Conservation (phyloP, 2,797 vertebrate species). For the Helarctos malayanus region DNA sequence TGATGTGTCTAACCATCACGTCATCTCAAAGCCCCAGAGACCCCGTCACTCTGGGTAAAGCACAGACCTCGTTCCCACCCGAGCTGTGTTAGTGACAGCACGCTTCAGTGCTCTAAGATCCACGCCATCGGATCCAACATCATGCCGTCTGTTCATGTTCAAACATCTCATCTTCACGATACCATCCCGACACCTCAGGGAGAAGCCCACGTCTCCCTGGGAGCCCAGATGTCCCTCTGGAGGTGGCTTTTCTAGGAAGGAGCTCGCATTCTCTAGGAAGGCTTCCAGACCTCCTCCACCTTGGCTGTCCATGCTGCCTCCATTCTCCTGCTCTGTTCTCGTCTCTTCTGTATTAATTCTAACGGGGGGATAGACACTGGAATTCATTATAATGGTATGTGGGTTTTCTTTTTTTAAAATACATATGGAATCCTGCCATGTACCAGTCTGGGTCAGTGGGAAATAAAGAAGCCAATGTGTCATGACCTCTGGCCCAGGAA, state of each 20-base stretch:
- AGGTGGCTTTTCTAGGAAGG: neutral
- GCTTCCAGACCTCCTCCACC: no score
- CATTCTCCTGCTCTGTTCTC: neutral
- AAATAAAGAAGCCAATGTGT: no score
- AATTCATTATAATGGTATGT: neutral
- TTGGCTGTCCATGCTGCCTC: accelerated
- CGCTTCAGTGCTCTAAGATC: neutral
- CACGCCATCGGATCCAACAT: neutral
- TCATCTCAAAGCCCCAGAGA: neutral
- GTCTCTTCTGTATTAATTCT: neutral
- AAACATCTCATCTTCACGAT: neutral
- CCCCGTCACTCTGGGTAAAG: neutral
- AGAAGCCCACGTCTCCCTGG: neutral
- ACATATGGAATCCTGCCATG: neutral
- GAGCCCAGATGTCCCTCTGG: neutral
- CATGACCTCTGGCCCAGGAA: neutral
- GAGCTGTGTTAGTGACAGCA: neutral
- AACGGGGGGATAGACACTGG: neutral
- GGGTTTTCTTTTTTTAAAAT: neutral
- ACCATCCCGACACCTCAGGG: neutral
- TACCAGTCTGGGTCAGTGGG: neutral
- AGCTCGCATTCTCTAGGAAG: neutral
- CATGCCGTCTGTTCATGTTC: neutral
- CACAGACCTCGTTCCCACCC: neutral
- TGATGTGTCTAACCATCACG: neutral